phyloP scores from a whole-genome alignment of 2,113 vertebrate species.

The Drymodes brunneopygia region DNA sequence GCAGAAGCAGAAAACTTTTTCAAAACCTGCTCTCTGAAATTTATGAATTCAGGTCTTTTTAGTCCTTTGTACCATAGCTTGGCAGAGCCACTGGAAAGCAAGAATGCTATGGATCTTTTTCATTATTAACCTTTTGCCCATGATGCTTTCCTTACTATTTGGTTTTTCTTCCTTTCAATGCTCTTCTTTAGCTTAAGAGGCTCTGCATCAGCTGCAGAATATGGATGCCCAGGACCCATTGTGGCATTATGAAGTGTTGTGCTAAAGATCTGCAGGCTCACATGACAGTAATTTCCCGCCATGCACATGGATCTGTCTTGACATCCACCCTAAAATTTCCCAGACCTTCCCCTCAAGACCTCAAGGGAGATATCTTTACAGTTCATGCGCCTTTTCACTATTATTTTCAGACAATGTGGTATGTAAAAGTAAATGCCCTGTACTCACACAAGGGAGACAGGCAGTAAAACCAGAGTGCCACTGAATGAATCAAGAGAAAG shows the following conservation, averaged over 20 bases:
- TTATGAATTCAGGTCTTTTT: not conserved
- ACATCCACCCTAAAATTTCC: slow-evolving; percentile 6
- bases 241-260: not conserved
- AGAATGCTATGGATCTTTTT: not conserved
- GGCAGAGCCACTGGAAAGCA: not conserved
- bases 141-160: not conserved
- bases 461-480: not conserved
- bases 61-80: not conserved
- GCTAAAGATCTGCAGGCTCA: not conserved
- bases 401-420: not conserved
- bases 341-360: not conserved
- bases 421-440: not conserved
- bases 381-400: not conserved
- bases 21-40: not conserved
- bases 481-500: not conserved
- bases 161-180: not conserved
- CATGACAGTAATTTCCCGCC: not conserved
- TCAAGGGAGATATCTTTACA: not conserved
- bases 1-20: not conserved
- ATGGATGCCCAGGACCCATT: not conserved
- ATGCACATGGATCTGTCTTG: slow-evolving; percentile 24
- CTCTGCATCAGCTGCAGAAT: not conserved
- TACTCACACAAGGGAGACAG: not conserved
- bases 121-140: not conserved
- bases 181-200: not conserved